phyloP scores from a whole-genome alignment of 1,140 invertebrate species.

The Panagrolaimus sp. region DNA sequence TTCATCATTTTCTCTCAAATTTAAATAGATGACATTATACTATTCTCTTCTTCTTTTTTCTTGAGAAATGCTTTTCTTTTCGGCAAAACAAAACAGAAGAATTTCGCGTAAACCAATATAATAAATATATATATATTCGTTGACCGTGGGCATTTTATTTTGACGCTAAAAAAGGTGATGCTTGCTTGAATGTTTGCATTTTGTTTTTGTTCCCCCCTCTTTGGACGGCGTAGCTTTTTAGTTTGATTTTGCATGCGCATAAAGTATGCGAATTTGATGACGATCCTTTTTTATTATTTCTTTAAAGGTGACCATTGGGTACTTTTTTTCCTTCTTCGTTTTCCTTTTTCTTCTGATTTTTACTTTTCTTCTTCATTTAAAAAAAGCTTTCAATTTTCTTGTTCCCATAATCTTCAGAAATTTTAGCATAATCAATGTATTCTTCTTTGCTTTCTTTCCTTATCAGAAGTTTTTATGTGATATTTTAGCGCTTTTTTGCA shows the following conservation, averaged over 20 bases:
- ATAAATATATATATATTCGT: slow-evolving; percentile 4
- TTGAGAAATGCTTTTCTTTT: no score
- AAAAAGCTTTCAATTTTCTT: neutral
- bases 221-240: neutral
- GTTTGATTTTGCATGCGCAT: neutral
- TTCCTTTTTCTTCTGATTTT: neutral
- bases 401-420: no score
- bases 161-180: neutral
- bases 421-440: no score
- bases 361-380: neutral
- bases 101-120: no score
- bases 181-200: slow-evolving; percentile 7
- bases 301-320: neutral
- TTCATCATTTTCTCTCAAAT: no score
- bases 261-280: neutral
- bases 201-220: neutral
- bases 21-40: no score
- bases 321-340: neutral
- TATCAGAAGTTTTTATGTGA: no score
- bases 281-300: neutral
- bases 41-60: no score
- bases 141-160: slow-evolving; percentile 19
- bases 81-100: no score
- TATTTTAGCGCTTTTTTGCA: no score
- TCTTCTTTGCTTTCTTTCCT: no score